phyloP scores from a whole-genome alignment of 2,113 vertebrate species.

The Grallaria varia region DNA sequence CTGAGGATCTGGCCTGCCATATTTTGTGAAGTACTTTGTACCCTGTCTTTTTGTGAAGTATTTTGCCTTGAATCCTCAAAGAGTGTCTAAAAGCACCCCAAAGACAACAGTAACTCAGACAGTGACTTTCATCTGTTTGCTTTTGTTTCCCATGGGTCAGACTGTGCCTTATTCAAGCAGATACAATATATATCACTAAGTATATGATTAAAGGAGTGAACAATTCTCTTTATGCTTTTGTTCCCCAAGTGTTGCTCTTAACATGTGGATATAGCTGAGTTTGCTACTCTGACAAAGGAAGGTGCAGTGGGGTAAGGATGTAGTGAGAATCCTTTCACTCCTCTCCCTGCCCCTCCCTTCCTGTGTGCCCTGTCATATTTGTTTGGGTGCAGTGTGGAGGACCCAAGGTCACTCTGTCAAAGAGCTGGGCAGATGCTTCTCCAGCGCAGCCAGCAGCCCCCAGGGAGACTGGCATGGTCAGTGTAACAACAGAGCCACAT shows the following conservation, averaged over 20 bases:
- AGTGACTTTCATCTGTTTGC: not conserved
- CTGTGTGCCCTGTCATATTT: not conserved
- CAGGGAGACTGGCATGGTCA: accelerated
- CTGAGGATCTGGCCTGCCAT: not conserved
- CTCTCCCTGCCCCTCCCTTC: not conserved
- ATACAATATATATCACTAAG: accelerated
- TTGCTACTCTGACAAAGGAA: not conserved
- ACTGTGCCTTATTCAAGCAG: not conserved
- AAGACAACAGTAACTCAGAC: not conserved
- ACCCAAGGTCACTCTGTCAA: not conserved
- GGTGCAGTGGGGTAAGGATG: not conserved
- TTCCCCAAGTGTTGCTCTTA: not conserved
- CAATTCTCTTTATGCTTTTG: not conserved
- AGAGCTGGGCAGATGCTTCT: not conserved
- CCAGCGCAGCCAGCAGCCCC: not conserved
- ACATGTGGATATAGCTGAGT: not conserved
- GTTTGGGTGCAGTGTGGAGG: not conserved
- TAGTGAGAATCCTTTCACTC: not conserved
- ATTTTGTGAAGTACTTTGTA: not conserved
- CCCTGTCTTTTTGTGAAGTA: not conserved
- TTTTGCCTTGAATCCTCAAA: not conserved
- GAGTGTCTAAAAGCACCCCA: not conserved
- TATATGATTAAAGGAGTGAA: not conserved
- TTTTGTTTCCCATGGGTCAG: not conserved
- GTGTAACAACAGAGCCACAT: not conserved